Evolutionary conservation across 2,113 vertebrate species (phyloP).

Genomic region (Silurus glanis): DNA sequence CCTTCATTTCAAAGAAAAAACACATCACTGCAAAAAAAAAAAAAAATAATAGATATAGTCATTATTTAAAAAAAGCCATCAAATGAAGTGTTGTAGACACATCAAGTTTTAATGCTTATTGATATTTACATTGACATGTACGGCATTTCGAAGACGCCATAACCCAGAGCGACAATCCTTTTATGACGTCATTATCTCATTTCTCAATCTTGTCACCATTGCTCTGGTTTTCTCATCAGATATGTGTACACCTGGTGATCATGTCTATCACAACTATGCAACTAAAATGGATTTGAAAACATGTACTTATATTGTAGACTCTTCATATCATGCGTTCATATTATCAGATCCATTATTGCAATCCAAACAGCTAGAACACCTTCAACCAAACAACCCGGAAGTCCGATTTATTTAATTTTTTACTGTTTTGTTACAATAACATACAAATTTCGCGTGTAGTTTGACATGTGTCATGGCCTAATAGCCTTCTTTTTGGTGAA

Average conservation of each 20-base stretch:
- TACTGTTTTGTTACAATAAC: background rate
- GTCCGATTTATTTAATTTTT: background rate
- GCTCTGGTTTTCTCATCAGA: background rate
- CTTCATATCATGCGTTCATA: background rate
- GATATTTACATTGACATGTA: background rate
- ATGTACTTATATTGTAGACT: background rate
- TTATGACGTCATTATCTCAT: background rate
- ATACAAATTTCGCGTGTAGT: background rate
- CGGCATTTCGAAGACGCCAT: too few species aligned
- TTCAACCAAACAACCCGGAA: background rate
- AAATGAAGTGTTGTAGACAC: background rate
- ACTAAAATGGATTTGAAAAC: background rate
- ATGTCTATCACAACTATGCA: background rate
- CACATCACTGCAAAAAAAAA: slow-evolving; percentile 18
- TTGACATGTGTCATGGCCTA: background rate
- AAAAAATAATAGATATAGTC: background rate
- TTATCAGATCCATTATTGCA: background rate
- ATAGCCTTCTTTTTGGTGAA: background rate
- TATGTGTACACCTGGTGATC: background rate
- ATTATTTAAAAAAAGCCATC: background rate
- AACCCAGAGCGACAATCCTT: too few species aligned
- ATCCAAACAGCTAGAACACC: background rate
- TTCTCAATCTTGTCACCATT: background rate
- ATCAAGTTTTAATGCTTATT: background rate
- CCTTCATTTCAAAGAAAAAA: background rate